phyloP scores from a whole-genome alignment of 37 sponge, comb jelly and placozoan species.

The Agelas oroides region DNA sequence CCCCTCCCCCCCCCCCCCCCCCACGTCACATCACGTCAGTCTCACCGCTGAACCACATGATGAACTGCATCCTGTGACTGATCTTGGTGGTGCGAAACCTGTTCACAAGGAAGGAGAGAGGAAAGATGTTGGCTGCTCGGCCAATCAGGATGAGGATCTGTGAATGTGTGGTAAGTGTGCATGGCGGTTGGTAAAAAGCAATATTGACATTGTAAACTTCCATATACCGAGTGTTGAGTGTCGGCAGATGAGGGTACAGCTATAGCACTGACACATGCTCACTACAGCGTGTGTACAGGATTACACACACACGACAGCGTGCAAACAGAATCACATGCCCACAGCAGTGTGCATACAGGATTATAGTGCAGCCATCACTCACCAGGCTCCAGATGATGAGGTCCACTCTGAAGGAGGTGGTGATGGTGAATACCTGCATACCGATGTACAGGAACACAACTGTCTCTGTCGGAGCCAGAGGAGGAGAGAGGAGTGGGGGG shows the following conservation, averaged over 20 bases:
- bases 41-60: slow-evolving; percentile 97
- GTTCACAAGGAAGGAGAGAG: slow-evolving; percentile 83
- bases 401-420: slow-evolving; percentile 73
- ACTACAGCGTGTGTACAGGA: too few relatives aligned
- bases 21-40: not conserved
- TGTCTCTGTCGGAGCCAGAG: slow-evolving; percentile 70
- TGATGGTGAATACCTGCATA: slow-evolving; percentile 87
- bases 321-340: too few relatives aligned
- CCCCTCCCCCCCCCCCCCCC: too few relatives aligned
- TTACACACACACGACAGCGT: too few relatives aligned
- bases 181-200: too few relatives aligned
- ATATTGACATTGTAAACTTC: too few relatives aligned
- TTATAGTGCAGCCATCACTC: slow-evolving; percentile 14
- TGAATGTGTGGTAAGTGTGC: not conserved
- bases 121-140: slow-evolving; percentile 91
- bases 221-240: too few relatives aligned
- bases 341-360: too few relatives aligned
- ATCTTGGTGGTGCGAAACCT: slow-evolving; percentile 83
- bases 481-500: not conserved
- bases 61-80: slow-evolving; percentile 79
- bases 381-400: slow-evolving; percentile 93
- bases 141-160: slow-evolving; percentile 84
- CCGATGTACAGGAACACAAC: slow-evolving; percentile 97
- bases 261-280: too few relatives aligned
- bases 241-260: too few relatives aligned